These are phyloP conservation scores for Pogonocherus hispidulus DNA, from an alignment of 2,888 invertebrate species.

Conservation along the genomic window DNA sequence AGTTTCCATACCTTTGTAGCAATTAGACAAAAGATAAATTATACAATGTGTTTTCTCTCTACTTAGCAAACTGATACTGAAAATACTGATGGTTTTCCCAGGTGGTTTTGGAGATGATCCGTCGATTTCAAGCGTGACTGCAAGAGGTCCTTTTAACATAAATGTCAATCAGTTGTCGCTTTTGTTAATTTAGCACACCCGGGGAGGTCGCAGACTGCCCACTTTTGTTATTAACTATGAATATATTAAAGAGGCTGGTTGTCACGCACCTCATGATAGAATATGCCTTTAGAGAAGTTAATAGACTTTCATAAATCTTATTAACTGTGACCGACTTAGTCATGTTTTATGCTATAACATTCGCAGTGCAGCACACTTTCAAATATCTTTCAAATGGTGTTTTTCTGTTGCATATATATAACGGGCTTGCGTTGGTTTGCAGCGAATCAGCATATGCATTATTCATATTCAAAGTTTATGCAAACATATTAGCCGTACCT, in stretches of 20 bases:
- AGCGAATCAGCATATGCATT: constrained; percentile 14
- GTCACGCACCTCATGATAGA: constrained; percentile 46
- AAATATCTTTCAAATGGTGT: constrained; percentile 9
- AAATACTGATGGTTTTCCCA: no score
- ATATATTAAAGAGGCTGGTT: constrained; percentile 50
- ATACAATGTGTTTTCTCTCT: no score
- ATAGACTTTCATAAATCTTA: constrained; percentile 31
- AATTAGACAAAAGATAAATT: no score
- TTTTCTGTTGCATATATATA: constrained; percentile 5
- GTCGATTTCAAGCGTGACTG: no score
- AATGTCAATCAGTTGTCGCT: constrained; percentile 61
- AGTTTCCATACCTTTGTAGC: no score
- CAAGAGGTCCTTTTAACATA: constrained; percentile 29
- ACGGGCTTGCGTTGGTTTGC: background rate
- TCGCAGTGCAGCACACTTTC: constrained; percentile 17
- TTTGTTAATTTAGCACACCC: constrained; percentile 59
- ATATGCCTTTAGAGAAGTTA: constrained; percentile 21
- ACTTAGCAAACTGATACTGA: no score
- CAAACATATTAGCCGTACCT: background rate
- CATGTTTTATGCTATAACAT: background rate
- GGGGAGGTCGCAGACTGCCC: constrained; percentile 53
- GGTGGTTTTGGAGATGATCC: no score
- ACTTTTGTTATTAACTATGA: constrained; percentile 51
- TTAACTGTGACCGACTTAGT: constrained; percentile 29
- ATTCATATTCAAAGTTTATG: constrained; percentile 21